These are phyloP conservation scores for Sesia bembeciformis DNA, from an alignment of 2,888 invertebrate species.

Conservation along the genomic window DNA sequence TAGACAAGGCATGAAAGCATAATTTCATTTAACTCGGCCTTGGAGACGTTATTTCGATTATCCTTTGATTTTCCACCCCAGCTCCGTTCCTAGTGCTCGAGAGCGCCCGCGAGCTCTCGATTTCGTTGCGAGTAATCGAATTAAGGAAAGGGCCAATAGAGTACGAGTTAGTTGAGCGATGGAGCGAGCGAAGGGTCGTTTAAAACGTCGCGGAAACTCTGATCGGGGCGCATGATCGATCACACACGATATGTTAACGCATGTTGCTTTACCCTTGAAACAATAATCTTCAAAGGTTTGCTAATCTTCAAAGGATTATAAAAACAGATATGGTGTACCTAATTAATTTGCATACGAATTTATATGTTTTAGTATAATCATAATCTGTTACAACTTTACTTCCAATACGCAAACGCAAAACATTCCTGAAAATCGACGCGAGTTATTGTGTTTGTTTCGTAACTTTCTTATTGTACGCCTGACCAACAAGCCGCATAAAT, in stretches of 20 bases:
- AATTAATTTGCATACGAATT: too few species aligned
- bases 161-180: slow-evolving; percentile 32
- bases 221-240: slow-evolving; percentile 29
- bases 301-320: too few species aligned
- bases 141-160: slow-evolving; percentile 31
- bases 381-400: too few species aligned
- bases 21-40: slow-evolving; percentile 38
- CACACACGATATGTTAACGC: slow-evolving; percentile 18
- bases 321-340: too few species aligned
- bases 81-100: slow-evolving; percentile 27
- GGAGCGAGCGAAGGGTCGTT: slow-evolving; percentile 32
- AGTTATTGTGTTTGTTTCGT: slow-evolving; percentile 5
- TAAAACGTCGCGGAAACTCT: slow-evolving; percentile 19
- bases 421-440: background rate
- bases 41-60: slow-evolving; percentile 38
- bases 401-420: too few species aligned
- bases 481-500: slow-evolving; percentile 46
- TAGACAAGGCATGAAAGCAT: slow-evolving; percentile 1
- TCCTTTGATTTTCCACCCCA: slow-evolving; percentile 44
- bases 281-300: slow-evolving; percentile 13
- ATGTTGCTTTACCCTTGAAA: slow-evolving; percentile 16
- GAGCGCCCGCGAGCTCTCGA: slow-evolving; percentile 25
- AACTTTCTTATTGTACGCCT: slow-evolving; percentile 34
- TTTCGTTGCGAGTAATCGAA: slow-evolving; percentile 40
- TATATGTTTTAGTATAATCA: too few species aligned